Conservation (phyloP, 1,140 invertebrate genomes). For the Mylabris phalerata region DNA sequence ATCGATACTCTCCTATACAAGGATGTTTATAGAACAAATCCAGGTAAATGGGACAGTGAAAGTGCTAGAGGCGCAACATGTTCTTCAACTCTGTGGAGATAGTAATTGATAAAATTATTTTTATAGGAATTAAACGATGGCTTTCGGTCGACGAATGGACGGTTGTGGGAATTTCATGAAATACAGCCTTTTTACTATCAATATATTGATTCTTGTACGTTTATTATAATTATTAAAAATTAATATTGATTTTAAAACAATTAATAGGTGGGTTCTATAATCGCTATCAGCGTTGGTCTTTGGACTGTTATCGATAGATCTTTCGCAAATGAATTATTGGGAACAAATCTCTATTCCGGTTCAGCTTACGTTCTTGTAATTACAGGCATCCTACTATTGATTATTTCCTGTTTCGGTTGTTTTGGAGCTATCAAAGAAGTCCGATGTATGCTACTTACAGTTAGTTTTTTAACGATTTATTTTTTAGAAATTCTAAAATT, state of each 20-base stretch:
- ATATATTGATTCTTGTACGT: conserved; percentile 84
- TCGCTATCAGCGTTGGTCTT: conserved; percentile 66
- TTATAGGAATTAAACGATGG: conserved; percentile 12
- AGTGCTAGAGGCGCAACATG: too few relatives aligned
- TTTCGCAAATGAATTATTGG: conserved; percentile 72
- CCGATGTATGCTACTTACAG: conserved; percentile 81
- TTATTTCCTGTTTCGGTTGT: conserved; percentile 80
- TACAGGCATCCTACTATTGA: conserved; percentile 65
- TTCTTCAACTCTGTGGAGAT: too few relatives aligned
- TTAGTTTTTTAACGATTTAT: conserved; percentile 42
- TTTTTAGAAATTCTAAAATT: not conserved
- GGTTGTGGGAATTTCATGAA: conserved; percentile 77
- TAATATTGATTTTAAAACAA: too few relatives aligned
- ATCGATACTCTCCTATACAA: too few relatives aligned
- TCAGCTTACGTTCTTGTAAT: conserved; percentile 74
- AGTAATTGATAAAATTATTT: too few relatives aligned
- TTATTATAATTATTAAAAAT: too few relatives aligned
- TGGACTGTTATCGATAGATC: conserved; percentile 79
- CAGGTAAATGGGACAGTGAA: too few relatives aligned
- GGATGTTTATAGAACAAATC: too few relatives aligned
- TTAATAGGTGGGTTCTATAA: conserved; percentile 65
- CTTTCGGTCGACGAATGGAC: conserved; percentile 49
- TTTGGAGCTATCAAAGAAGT: conserved; percentile 80
- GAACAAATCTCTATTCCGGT: conserved; percentile 75
- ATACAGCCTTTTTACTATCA: conserved; percentile 73